phyloP scores from a whole-genome alignment of 2,113 vertebrate genomes.

The Hipposideros armiger region DNA sequence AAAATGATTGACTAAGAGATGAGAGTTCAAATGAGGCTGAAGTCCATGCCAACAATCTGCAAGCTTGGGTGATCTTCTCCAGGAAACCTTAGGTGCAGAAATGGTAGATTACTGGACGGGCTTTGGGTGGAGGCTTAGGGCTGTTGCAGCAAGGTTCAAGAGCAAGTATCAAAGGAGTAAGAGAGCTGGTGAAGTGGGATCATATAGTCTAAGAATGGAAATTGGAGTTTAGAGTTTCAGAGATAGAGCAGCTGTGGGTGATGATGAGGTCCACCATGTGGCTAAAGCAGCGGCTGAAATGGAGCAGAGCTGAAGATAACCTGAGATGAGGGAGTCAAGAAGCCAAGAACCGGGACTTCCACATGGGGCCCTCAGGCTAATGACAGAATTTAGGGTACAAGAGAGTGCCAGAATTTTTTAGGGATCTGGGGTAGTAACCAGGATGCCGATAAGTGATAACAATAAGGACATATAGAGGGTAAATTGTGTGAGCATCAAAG shows the following conservation, averaged over 20 bases:
- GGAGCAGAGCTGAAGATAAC: constrained; percentile 11
- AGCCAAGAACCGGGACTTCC: background rate
- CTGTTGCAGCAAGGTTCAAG: background rate
- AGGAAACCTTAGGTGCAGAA: background rate
- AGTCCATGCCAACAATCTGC: background rate
- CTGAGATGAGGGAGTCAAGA: background rate
- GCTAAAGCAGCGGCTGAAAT: background rate
- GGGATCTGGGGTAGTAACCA: background rate
- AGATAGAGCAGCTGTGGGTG: background rate
- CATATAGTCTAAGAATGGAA: background rate
- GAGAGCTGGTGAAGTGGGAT: background rate
- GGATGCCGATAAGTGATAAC: background rate
- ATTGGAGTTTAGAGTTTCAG: constrained; percentile 11
- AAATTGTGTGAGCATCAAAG: background rate
- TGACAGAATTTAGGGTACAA: background rate
- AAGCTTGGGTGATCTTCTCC: background rate
- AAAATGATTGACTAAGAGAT: background rate
- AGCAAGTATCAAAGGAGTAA: background rate
- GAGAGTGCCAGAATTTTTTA: constrained; percentile 11
- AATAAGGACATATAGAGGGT: background rate
- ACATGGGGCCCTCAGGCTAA: background rate
- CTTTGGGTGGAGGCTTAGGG: background rate
- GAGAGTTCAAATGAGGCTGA: background rate
- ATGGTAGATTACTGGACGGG: background rate
- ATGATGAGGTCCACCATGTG: background rate